Percentiles rank a stretch among this genome's conserved stretches.
These are phyloP conservation scores for Chaetura pelagica DNA, from an alignment of 2,113 vertebrate genomes.

Conservation along the genomic window DNA sequence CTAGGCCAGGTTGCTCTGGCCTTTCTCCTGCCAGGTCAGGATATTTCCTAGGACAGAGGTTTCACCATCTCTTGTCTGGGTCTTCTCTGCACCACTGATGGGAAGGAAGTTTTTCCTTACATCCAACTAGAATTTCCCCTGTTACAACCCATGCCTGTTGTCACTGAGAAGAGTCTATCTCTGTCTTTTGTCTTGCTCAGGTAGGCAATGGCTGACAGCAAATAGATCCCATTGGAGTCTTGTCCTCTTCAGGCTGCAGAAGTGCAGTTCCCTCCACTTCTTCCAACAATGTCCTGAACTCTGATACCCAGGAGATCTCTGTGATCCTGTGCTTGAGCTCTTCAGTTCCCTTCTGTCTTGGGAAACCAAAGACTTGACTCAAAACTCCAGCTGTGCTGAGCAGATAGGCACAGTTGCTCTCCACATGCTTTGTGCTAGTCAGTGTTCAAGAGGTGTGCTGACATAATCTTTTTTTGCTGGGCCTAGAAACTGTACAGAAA, in stretches of 20 bases:
- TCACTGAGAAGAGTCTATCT: not conserved
- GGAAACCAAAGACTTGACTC: not conserved
- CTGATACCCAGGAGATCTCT: accelerated
- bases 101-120: not conserved
- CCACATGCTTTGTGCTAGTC: not conserved
- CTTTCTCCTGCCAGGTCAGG: not conserved
- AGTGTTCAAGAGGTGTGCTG: accelerated
- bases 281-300: not conserved
- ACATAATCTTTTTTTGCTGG: not conserved
- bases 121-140: not conserved
- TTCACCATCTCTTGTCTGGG: not conserved
- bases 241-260: not conserved
- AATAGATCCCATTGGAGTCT: not conserved
- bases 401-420: not conserved
- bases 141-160: not conserved
- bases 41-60: not conserved
- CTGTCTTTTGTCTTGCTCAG: not conserved
- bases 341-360: not conserved
- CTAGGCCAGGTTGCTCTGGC: not conserved
- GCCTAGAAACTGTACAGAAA: not conserved
- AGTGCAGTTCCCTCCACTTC: not conserved
- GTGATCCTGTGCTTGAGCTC: not conserved
- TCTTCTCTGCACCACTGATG: not conserved
- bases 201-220: not conserved
- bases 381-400: not conserved